Evolutionary conservation across 2,113 vertebrate species (phyloP).

Genomic region (Prunella fulvescens): DNA sequence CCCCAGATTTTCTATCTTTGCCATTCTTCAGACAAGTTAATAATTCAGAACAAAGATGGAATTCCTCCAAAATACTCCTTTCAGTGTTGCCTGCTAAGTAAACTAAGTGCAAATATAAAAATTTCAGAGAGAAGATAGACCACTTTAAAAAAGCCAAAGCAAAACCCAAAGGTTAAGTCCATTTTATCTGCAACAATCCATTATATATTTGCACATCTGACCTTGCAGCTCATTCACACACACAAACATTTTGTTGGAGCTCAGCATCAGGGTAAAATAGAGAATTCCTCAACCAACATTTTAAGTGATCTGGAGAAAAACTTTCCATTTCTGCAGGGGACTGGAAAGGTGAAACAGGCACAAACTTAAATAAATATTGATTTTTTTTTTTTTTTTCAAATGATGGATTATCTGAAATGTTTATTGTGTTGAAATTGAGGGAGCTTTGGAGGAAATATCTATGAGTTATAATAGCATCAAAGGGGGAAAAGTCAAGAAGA

Average conservation of each 20-base stretch:
- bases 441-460: neutral
- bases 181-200: neutral
- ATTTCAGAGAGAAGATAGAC: neutral
- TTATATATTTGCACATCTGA: neutral
- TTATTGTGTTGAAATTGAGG: neutral
- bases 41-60: neutral
- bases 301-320: neutral
- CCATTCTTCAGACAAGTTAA: neutral
- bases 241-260: neutral
- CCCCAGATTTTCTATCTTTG: neutral
- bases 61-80: neutral
- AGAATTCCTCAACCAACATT: neutral
- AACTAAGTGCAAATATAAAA: neutral
- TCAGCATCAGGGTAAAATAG: neutral
- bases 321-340: neutral
- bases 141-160: neutral
- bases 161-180: neutral
- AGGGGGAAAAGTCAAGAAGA: neutral
- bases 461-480: neutral
- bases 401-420: neutral
- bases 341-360: neutral
- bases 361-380: neutral
- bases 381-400: neutral
- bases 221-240: neutral
- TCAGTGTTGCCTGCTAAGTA: neutral